Evolutionary conservation across 1,140 invertebrate genomes (phyloP).

Genomic region (Lanistes nyassanus): DNA sequence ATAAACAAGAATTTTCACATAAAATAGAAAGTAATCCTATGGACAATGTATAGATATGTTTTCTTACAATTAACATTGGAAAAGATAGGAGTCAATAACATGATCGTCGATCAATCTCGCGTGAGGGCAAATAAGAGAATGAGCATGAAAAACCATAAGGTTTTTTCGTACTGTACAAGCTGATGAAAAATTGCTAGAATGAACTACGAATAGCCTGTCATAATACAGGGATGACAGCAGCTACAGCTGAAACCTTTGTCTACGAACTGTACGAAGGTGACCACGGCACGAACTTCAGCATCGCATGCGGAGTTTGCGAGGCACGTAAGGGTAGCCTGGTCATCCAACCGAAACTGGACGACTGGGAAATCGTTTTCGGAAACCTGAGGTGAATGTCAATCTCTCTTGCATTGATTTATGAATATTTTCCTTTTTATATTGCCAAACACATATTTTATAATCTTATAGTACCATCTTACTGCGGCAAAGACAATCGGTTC

Average conservation of each 20-base stretch:
- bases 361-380: constrained; percentile 19
- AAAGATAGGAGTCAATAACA: too few species aligned
- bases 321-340: not conserved
- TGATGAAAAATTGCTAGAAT: too few species aligned
- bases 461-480: not conserved
- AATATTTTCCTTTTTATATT: not conserved
- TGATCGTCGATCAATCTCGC: too few species aligned
- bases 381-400: constrained; percentile 1
- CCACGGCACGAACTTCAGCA: constrained; percentile 2
- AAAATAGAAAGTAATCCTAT: too few species aligned
- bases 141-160: too few species aligned
- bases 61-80: too few species aligned
- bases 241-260: not conserved
- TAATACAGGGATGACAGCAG: not conserved
- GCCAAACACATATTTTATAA: not conserved
- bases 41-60: too few species aligned
- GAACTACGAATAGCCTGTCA: not conserved
- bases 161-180: too few species aligned
- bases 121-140: too few species aligned
- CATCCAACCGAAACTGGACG: constrained; percentile 5
- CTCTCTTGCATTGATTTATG: not conserved
- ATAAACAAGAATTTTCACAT: too few species aligned
- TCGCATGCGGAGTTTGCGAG: constrained; percentile 21
- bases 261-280: constrained; percentile 8
- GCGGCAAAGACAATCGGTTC: not conserved